Conservation (phyloP, 2,113 vertebrate species). For the Sceloporus undulatus region DNA sequence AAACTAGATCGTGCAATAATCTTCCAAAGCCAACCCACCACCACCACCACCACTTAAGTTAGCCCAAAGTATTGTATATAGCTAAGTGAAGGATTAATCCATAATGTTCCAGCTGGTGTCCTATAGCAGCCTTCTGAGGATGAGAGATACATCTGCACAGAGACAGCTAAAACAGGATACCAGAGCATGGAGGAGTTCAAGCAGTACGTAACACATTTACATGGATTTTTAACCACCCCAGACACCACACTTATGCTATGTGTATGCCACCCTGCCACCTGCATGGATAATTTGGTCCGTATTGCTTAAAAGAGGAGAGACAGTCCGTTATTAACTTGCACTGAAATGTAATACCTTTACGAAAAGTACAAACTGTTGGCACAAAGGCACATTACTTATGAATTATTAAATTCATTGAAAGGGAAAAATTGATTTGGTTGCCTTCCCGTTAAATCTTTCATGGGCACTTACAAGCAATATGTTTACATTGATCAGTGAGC, state of each 20-base stretch:
- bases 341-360: slow-evolving; percentile 24
- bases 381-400: slow-evolving; percentile 5
- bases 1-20: slow-evolving; percentile 58
- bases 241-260: background rate
- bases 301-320: slow-evolving; percentile 29
- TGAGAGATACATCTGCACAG: slow-evolving; percentile 30
- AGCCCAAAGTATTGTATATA: slow-evolving; percentile 8
- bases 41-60: slow-evolving; percentile 31
- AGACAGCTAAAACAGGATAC: slow-evolving; percentile 14
- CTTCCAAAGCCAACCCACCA: slow-evolving; percentile 18
- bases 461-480: background rate
- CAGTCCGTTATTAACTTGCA: slow-evolving; percentile 18
- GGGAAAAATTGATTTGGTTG: background rate
- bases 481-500: background rate
- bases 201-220: background rate
- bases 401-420: slow-evolving; percentile 18
- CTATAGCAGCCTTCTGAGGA: slow-evolving; percentile 51
- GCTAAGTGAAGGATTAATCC: slow-evolving; percentile 35
- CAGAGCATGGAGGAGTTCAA: background rate
- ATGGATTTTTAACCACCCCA: background rate
- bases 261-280: too few relatives aligned
- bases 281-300: slow-evolving; percentile 1
- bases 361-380: slow-evolving; percentile 47
- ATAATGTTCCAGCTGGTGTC: slow-evolving; percentile 14
- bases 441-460: background rate